Base-by-base conservation (phyloP, 2,797 vertebrate genomes). In the Pseudomugil tenellus region DNA sequence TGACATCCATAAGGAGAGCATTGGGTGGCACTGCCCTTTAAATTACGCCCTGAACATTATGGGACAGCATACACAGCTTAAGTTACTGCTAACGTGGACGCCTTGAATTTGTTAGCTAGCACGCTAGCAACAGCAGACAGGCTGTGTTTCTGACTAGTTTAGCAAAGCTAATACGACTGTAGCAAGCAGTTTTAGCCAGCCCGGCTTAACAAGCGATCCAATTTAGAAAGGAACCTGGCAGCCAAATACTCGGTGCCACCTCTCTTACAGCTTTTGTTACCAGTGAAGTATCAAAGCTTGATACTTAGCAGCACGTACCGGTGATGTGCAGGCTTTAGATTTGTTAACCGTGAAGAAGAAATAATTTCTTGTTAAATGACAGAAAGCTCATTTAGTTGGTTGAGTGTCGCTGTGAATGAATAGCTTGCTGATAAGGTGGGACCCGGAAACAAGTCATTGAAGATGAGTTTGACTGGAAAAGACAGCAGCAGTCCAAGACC, bases 1-100 rank as follows among this genome's bases (percentile, higher is more conserved):
- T 19, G 14, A 25, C 2, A 39, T 4, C 0, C 63, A 57, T 31
- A 39, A 35, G 34, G 34, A 49, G 48, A 21, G 14, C n/a, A 39
- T 14, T 52, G 25, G 28, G 14, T 52, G 25, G 2, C 6, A 28
- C 6, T 59, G 65, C 56, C 59, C 37, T 49, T 31, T 21, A 46
- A 54, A 1, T 28, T 28, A 21, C 26, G 23, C 6, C 7, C 0
- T n/a, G 57, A 14, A 66, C 57, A 58, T 61, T 12, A 34, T 13
- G 37, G 13, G 25, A 6, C 21, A 63, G 32, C 2, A 14, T 9
- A 0, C 59, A 26, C 55, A 28, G 11, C 51, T 70, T 46, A 37
- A 79, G 1, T 79, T 80, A 19, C 68, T 74, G 87, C 81, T 77
- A 86, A 77, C 77, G 70, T 72, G 63, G 70, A 77, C 72, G 28